Percentiles rank a stretch among this genome's conserved stretches.
phyloP scores from a whole-genome alignment of 2,797 vertebrate genomes.

The Hybognathus amarus region DNA sequence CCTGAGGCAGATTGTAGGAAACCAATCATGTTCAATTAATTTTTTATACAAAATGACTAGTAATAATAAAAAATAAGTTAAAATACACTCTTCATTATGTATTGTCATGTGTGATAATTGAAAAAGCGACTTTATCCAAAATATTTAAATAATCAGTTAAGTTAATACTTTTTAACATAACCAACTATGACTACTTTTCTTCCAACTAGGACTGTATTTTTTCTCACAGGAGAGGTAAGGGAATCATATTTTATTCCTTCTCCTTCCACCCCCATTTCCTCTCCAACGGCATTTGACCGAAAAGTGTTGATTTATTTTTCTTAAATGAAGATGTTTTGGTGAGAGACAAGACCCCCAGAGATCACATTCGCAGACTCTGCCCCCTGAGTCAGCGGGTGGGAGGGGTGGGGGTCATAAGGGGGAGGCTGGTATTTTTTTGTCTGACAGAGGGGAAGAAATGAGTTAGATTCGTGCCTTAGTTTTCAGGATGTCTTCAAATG shows the following conservation, averaged over 20 bases:
- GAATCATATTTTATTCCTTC: slow-evolving; percentile 24
- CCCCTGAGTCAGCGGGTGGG: slow-evolving; percentile 36
- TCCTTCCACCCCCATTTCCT: neutral
- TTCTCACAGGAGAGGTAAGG: neutral
- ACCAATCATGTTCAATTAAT: neutral
- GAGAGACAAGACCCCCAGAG: slow-evolving; percentile 46
- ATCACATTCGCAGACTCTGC: slow-evolving; percentile 63
- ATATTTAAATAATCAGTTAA: neutral
- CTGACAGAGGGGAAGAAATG: slow-evolving; percentile 36
- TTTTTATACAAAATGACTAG: neutral
- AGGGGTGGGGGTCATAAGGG: slow-evolving; percentile 35
- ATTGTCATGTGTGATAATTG: neutral
- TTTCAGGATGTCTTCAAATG: neutral
- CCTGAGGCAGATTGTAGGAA: neutral
- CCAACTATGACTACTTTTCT: neutral
- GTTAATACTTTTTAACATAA: neutral
- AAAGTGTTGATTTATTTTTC: slow-evolving; percentile 64
- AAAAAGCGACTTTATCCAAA: neutral
- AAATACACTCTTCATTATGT: neutral
- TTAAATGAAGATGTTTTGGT: slow-evolving; percentile 61
- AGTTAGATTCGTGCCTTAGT: neutral
- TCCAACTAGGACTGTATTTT: slow-evolving; percentile 15
- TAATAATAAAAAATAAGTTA: neutral
- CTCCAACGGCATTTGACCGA: slow-evolving; percentile 37
- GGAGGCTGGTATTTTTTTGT: slow-evolving; percentile 33